A percentile compares a stretch with the other conserved stretches of the same genome.
Evolutionary conservation across 2,113 vertebrate genomes (phyloP).

Genomic region (Brevimyrus niger): DNA sequence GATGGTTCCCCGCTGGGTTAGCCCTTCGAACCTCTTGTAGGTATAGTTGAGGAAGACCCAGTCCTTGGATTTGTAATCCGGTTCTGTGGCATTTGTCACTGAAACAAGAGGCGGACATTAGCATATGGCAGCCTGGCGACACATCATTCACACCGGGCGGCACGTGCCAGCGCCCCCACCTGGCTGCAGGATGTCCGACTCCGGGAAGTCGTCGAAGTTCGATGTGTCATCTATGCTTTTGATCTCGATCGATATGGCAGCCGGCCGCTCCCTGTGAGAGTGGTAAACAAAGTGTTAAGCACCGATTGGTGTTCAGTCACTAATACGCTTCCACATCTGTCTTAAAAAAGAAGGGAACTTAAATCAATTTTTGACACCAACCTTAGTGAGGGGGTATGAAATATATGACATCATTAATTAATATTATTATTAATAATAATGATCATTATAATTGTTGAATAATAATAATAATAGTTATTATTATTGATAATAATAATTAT

Average conservation of each 20-base stretch:
- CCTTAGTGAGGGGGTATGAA: neutral
- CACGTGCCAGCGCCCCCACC: constrained; percentile 54
- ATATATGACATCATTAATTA: neutral
- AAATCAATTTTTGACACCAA: neutral
- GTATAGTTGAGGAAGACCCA: constrained; percentile 99
- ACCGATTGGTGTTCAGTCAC: neutral
- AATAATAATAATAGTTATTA: neutral
- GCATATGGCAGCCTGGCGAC: constrained; percentile 7
- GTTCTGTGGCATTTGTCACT: constrained; percentile 85
- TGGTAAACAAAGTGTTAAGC: neutral
- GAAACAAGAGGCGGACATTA: constrained; percentile 24
- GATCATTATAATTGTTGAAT: no score
- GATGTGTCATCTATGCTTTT: constrained; percentile 96
- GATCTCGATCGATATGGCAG: constrained; percentile 92
- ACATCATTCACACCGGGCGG: neutral
- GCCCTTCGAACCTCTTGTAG: constrained; percentile 96
- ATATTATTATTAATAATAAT: neutral
- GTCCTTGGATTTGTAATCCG: constrained; percentile 98
- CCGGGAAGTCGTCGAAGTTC: constrained; percentile 94
- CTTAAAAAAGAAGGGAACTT: neutral
- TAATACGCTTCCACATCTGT: neutral
- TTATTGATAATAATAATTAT: no score
- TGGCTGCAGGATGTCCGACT: constrained; percentile 95
- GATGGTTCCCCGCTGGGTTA: constrained; percentile 92
- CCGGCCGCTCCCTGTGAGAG: constrained; percentile 77